These are phyloP conservation scores for Saccostrea echinata DNA, from an alignment of 1,140 invertebrate species.

Conservation along the genomic window DNA sequence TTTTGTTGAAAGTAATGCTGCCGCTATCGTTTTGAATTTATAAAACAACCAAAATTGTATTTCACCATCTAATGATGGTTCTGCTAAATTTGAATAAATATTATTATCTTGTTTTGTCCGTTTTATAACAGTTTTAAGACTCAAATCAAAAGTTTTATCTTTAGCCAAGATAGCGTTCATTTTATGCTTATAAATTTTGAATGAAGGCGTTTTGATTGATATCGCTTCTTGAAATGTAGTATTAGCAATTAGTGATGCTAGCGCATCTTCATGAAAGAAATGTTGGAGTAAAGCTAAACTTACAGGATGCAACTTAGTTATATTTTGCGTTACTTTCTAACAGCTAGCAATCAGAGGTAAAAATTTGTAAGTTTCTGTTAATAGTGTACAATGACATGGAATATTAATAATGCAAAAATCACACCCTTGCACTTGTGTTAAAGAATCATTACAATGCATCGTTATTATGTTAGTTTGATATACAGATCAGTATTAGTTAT, in stretches of 20 bases:
- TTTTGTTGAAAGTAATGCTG: no score
- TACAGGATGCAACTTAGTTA: constrained; percentile 19
- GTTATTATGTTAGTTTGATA: background rate
- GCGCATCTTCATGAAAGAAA: constrained; percentile 9
- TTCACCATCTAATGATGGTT: background rate
- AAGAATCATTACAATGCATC: background rate
- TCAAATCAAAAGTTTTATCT: background rate
- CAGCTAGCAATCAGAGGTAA: background rate
- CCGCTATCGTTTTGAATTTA: background rate
- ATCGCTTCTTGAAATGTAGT: background rate
- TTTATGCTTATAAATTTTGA: background rate
- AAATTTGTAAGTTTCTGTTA: background rate
- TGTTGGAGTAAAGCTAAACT: constrained; percentile 43
- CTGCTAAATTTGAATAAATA: no score
- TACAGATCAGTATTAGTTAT: background rate
- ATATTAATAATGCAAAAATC: constrained; percentile 27
- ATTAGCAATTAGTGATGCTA: background rate
- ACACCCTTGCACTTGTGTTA: constrained; percentile 3
- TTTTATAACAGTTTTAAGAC: background rate
- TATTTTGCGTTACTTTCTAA: background rate
- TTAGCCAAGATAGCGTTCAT: background rate
- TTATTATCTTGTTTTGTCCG: no score
- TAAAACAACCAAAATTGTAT: background rate
- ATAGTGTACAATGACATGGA: constrained; percentile 27
- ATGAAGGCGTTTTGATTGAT: background rate